These are phyloP conservation scores for Cosmopolites sordidus DNA, from an alignment of 2,888 invertebrate species.

Conservation along the genomic window DNA sequence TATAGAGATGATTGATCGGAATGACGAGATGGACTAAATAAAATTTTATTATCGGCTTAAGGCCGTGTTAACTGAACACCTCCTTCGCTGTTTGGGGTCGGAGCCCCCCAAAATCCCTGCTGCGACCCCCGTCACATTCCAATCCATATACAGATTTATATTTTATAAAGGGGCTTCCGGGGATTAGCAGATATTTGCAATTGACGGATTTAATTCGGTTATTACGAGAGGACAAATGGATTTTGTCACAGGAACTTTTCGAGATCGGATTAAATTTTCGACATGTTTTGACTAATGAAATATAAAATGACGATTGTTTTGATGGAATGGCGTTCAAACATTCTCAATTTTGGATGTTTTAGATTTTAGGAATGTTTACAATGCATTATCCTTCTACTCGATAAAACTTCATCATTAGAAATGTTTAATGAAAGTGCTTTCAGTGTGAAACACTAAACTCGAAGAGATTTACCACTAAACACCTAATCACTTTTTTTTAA, in stretches of 20 bases:
- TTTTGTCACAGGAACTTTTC: slow-evolving; percentile 28
- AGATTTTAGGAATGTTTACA: no score
- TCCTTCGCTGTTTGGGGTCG: slow-evolving; percentile 28
- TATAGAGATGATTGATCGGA: no score
- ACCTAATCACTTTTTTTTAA: no score
- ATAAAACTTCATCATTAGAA: no score
- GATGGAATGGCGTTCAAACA: no score
- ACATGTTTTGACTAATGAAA: background rate
- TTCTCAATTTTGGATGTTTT: no score
- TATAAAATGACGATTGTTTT: no score
- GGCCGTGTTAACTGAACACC: slow-evolving; percentile 35
- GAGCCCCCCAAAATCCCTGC: slow-evolving; percentile 36
- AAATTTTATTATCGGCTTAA: slow-evolving; percentile 42
- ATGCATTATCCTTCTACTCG: no score
- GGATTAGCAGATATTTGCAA: slow-evolving; percentile 42
- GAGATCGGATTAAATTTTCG: slow-evolving; percentile 21
- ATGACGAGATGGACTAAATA: slow-evolving; percentile 35
- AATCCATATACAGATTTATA: slow-evolving; percentile 43
- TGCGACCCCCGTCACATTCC: slow-evolving; percentile 42
- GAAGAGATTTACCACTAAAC: no score
- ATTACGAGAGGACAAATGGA: slow-evolving; percentile 36
- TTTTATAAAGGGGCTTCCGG: slow-evolving; percentile 36
- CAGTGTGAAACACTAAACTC: no score
- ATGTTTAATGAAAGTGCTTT: no score
- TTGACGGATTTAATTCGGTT: slow-evolving; percentile 39